These are phyloP conservation scores for Lordiphosa clarofinis DNA, from an alignment of 1,140 invertebrate genomes.

Conservation along the genomic window DNA sequence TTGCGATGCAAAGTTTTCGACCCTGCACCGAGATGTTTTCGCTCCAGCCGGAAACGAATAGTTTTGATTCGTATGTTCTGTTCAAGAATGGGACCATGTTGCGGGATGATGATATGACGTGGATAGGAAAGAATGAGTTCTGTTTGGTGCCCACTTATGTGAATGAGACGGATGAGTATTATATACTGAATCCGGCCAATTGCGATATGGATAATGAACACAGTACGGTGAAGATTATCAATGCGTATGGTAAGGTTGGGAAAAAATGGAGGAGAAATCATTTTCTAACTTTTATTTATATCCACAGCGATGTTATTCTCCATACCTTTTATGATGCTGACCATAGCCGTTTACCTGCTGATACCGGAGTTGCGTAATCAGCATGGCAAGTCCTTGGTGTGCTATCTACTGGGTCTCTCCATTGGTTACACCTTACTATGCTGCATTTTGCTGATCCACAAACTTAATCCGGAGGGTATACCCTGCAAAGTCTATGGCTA, in stretches of 20 bases:
- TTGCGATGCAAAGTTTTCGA: slow-evolving; percentile 65
- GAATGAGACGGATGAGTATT: slow-evolving; percentile 52
- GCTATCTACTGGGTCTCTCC: slow-evolving; percentile 84
- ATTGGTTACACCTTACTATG: slow-evolving; percentile 83
- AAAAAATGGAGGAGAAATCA: too few species aligned
- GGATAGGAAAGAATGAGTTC: slow-evolving; percentile 62
- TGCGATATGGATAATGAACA: slow-evolving; percentile 43
- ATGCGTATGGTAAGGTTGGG: slow-evolving; percentile 55
- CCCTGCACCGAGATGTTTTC: slow-evolving; percentile 67
- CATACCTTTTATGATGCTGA: slow-evolving; percentile 85
- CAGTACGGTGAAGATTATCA: slow-evolving; percentile 65
- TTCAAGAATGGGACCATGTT: slow-evolving; percentile 64
- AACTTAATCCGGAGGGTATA: slow-evolving; percentile 24
- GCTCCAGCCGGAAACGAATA: slow-evolving; percentile 41
- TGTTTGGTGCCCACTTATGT: slow-evolving; percentile 50
- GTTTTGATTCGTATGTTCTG: slow-evolving; percentile 52
- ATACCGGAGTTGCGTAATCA: slow-evolving; percentile 86
- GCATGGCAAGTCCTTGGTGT: slow-evolving; percentile 87
- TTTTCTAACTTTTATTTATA: background rate
- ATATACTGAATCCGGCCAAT: slow-evolving; percentile 64
- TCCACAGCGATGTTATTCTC: slow-evolving; percentile 84
- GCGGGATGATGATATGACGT: slow-evolving; percentile 37
- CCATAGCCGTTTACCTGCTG: slow-evolving; percentile 86
- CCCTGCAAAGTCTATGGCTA: slow-evolving; percentile 79
- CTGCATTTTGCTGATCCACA: slow-evolving; percentile 80